Percentiles rank a stretch among this genome's conserved stretches.
Evolutionary conservation across 2,888 invertebrate species (phyloP).

Genomic region (Mechanitis mazaeus): DNA sequence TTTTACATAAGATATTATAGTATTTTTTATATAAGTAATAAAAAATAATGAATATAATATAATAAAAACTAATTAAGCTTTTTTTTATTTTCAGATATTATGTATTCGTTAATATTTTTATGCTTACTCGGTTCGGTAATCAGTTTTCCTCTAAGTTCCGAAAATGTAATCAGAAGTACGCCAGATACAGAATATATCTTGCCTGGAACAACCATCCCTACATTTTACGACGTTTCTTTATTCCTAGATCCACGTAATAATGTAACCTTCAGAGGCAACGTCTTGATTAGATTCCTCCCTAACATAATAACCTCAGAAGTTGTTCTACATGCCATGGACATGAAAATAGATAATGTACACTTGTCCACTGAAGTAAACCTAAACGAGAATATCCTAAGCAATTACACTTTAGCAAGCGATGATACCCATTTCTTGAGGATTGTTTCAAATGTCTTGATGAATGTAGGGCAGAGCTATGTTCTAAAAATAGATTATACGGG

Average conservation of each 20-base stretch:
- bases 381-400: constrained; percentile 34
- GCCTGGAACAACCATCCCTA: constrained; percentile 71
- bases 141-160: constrained; percentile 37
- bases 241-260: constrained; percentile 61
- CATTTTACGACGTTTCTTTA: constrained; percentile 70
- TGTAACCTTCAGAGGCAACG: constrained; percentile 62
- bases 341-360: constrained; percentile 44
- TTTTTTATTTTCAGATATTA: constrained; percentile 46
- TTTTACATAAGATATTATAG: too few relatives aligned
- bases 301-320: constrained; percentile 44
- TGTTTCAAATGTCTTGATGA: constrained; percentile 46
- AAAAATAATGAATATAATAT: too few relatives aligned
- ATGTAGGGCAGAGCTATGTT: constrained; percentile 53
- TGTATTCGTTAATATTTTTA: constrained; percentile 55
- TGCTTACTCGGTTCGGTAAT: constrained; percentile 46
- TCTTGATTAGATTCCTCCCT: constrained; percentile 57
- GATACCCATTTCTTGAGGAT: constrained; percentile 73
- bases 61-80: constrained; percentile 3
- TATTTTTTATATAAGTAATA: too few relatives aligned
- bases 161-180: constrained; percentile 30
- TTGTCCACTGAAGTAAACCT: constrained; percentile 36
- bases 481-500: constrained; percentile 77
- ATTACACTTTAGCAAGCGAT: constrained; percentile 37
- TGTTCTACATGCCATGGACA: constrained; percentile 67
- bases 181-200: constrained; percentile 61